Conservation (phyloP, 2,797 vertebrate species). For the Alauda arvensis region DNA sequence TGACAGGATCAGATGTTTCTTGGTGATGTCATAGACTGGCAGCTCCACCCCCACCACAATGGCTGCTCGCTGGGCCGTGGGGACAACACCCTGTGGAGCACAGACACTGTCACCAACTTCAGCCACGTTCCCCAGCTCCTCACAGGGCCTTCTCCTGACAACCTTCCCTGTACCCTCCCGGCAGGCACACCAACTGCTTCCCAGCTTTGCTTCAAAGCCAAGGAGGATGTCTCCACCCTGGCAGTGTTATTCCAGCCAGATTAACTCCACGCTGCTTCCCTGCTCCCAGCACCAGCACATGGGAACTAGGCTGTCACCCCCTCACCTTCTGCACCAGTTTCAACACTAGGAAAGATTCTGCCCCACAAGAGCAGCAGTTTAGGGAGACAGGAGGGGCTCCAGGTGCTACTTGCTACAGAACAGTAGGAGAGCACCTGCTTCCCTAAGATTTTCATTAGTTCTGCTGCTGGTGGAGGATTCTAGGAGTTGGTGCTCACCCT, state of each 20-base stretch:
- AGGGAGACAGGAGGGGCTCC: neutral
- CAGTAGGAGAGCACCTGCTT: neutral
- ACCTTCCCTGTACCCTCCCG: rapidly evolving
- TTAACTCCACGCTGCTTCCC: neutral
- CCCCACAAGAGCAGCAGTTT: neutral
- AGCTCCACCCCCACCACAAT: constrained; percentile 94
- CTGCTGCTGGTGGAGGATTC: neutral
- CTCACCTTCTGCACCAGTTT: neutral
- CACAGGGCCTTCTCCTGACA: neutral
- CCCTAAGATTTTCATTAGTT: neutral
- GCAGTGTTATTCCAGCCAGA: rapidly evolving
- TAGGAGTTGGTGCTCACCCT: constrained; percentile 76
- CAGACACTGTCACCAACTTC: neutral
- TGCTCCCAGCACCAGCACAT: neutral
- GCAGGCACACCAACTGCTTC: neutral
- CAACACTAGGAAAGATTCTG: neutral
- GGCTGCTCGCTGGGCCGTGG: constrained; percentile 92
- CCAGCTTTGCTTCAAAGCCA: neutral
- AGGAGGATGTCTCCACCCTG: neutral
- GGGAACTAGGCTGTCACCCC: neutral
- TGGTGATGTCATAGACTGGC: constrained; percentile 95
- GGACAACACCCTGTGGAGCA: constrained; percentile 86
- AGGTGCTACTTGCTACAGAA: neutral
- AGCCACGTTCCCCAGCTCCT: neutral
- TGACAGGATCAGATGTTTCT: constrained; percentile 91